Evolutionary conservation across 2,113 vertebrate species (phyloP).

Genomic region (Corvus cornix): DNA sequence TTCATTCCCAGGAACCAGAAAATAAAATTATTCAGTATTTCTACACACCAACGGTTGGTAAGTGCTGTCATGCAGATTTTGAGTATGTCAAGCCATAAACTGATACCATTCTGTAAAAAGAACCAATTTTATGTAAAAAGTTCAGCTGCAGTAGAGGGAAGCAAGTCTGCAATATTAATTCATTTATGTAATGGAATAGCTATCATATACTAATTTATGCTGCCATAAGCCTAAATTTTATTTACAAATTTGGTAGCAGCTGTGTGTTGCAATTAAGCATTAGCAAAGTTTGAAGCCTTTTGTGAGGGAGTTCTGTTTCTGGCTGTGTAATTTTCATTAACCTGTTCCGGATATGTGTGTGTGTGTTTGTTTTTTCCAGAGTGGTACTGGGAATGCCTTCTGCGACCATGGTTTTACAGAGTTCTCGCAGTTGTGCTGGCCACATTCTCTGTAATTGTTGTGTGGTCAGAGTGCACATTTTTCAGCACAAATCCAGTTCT

Average conservation of each 20-base stretch:
- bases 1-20: conserved; percentile 77
- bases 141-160: neutral
- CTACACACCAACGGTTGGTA: conserved; percentile 88
- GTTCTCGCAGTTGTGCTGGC: conserved; percentile 83
- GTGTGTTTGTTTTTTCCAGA: conserved; percentile 71
- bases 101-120: neutral
- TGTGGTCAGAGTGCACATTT: conserved; percentile 97
- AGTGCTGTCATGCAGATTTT: conserved; percentile 28
- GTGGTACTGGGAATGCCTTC: conserved; percentile 94
- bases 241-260: neutral
- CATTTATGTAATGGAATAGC: neutral
- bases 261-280: neutral
- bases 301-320: neutral
- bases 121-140: neutral
- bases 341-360: accelerated
- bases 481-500: conserved; percentile 90
- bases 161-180: neutral
- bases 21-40: conserved; percentile 80
- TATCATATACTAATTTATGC: neutral
- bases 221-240: neutral
- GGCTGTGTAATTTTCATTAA: neutral
- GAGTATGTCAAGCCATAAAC: neutral
- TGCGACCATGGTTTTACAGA: conserved; percentile 82
- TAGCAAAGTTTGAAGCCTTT: neutral
- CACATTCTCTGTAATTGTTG: conserved; percentile 85